A percentile compares a stretch with the other conserved stretches of the same genome.
These are phyloP conservation scores for Cheilosia soror DNA, from an alignment of 2,888 invertebrate species.

Conservation along the genomic window DNA sequence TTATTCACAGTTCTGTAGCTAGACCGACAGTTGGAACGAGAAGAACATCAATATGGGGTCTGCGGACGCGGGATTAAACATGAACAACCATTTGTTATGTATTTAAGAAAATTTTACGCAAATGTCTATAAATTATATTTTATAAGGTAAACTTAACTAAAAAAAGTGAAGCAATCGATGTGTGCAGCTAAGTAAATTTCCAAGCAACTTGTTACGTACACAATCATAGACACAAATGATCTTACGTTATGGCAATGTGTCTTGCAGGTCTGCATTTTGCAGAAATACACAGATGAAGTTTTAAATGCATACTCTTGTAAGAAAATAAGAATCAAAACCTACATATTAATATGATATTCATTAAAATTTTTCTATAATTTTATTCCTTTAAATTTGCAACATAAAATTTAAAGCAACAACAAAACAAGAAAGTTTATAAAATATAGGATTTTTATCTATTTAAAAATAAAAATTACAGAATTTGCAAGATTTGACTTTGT, in stretches of 20 bases:
- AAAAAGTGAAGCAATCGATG: not conserved
- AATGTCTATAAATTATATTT: slow-evolving; percentile 40
- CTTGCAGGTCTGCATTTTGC: slow-evolving; percentile 26
- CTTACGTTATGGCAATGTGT: not conserved
- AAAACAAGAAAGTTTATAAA: slow-evolving; percentile 20
- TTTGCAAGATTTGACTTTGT: too few species aligned
- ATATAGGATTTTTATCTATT: too few species aligned
- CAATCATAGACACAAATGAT: slow-evolving; percentile 18
- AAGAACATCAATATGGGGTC: slow-evolving; percentile 95
- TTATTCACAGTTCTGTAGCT: slow-evolving; percentile 93
- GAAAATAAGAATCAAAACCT: not conserved
- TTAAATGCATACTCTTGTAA: slow-evolving; percentile 1
- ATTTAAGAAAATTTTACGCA: slow-evolving; percentile 27
- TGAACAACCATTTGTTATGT: slow-evolving; percentile 1
- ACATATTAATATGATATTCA: not conserved
- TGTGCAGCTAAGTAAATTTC: slow-evolving; percentile 11
- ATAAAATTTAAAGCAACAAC: slow-evolving; percentile 36
- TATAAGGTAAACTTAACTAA: slow-evolving; percentile 51
- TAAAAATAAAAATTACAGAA: too few species aligned
- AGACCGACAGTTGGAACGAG: slow-evolving; percentile 94
- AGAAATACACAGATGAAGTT: slow-evolving; percentile 1
- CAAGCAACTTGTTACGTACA: slow-evolving; percentile 4
- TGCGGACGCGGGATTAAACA: slow-evolving; percentile 90
- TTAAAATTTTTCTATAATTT: slow-evolving; percentile 36
- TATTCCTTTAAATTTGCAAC: slow-evolving; percentile 12